Evolutionary conservation across 2,113 vertebrate genomes (phyloP).

Genomic region (Dromiciops gliroides): DNA sequence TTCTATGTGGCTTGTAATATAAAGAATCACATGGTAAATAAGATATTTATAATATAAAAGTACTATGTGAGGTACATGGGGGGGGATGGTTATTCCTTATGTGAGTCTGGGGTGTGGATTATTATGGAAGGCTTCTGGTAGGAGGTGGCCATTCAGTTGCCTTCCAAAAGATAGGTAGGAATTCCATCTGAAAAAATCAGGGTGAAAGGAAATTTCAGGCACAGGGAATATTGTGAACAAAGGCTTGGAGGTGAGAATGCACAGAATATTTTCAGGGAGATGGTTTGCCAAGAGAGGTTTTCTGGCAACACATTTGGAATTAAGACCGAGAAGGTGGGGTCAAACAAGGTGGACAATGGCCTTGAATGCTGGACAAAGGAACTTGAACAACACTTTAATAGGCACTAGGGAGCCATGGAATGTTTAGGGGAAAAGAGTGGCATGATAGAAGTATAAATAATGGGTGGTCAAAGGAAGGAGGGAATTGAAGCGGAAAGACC

Average conservation of each 20-base stretch:
- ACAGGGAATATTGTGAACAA: not conserved
- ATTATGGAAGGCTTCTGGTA: not conserved
- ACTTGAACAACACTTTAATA: not conserved
- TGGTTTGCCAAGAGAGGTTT: not conserved
- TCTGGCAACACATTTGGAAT: not conserved
- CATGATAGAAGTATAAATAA: not conserved
- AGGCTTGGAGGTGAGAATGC: not conserved
- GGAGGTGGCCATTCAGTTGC: not conserved
- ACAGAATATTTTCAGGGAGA: not conserved
- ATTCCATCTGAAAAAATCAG: not conserved
- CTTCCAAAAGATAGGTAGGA: not conserved
- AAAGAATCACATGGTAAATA: not conserved
- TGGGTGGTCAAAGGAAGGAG: not conserved
- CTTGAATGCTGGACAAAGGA: not conserved
- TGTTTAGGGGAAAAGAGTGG: not conserved
- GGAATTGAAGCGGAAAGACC: not conserved
- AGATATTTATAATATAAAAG: not conserved
- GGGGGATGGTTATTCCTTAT: not conserved
- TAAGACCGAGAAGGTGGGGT: not conserved
- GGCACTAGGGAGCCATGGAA: not conserved
- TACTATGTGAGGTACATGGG: not conserved
- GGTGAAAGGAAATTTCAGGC: not conserved
- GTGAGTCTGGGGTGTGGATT: too few relatives aligned
- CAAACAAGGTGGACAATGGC: not conserved
- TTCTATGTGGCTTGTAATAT: not conserved